Evolutionary conservation across 2,888 invertebrate genomes (phyloP), one percentile per base, ranked within the genome.

Genomic region (Hartigia nigra): DNA sequence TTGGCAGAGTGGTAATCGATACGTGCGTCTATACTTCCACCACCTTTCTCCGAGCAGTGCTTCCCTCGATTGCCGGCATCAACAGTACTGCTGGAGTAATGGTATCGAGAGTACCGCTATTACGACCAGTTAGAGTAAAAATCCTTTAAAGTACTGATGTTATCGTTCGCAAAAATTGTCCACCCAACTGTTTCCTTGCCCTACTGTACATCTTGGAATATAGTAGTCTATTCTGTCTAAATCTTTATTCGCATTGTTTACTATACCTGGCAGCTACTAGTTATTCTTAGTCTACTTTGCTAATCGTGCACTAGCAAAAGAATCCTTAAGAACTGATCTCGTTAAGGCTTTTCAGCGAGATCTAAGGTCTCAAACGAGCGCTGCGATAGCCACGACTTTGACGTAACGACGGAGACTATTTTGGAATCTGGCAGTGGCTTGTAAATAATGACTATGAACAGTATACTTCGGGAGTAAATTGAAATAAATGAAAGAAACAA

Each of bases 1-100:
- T 23, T 79, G 81, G 81, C 78, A 80, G 81, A 83, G 85, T 83
- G 81, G 86, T 85, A 87, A 88, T 88, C 88, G 86, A 88, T 88
- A 88, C 86, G 87, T 84, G 86, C 87, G 86, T 87, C 87, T 85
- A 84, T 85, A 84, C 83, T 86, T 85, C 81, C 85, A 82, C 83
- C 83, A 85, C 82, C 84, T 86, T 86, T 83, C 83, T 72, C 72
- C 72, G 31, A 34, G 72, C 31, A 31, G 31, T 23, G 55, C 55
- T 55, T 55, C 55, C 9, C 23, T 55, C 23, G 55, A 55, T 23
- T 55, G 55, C 55, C 23, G 9, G 72, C 14, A 72, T 23, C 31
- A 72, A 72, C n/a, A 34, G 72, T 72, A 32, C 72, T 31, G 31
- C 31, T 72, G 72, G 72, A 31, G 72, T 12, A 23, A 11, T 12